Evolutionary conservation across 2,888 invertebrate genomes (phyloP), one percentile per base, ranked within the genome.

Genomic region (Drepanosiphum platanoidis): DNA sequence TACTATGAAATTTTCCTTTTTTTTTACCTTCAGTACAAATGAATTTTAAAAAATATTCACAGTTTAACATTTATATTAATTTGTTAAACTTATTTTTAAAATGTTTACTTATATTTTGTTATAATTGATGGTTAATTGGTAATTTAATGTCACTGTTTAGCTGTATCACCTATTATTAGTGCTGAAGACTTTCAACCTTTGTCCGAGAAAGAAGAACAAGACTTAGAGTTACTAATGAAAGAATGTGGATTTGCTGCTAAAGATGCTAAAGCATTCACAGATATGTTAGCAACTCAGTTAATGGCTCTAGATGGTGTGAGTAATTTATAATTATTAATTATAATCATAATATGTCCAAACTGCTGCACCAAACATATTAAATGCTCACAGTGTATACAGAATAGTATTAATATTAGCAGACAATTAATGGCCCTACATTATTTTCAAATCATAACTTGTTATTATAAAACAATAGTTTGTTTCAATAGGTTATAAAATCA

Each of bases 241-340:
- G 93, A 94, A 87, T 96, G 95, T 89, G 94, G 96, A 89, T 94
- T 94, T 90, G 96, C 95, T n/a, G 95, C 97, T 86, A 94, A 95
- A 88, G 91, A 93, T 89, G 93, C 93, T 18, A 89, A 89, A 87
- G 90, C 91, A 3, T 93, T 93, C 89, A 91, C 92, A 87, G 96
- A 94, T 89, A 94, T 94, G 89, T 91, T 94, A 58, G 95, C 95
- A 5, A 94, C 94, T 89, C 96, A 97, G 89, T 91, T 98, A 82
- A 96, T 96, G 46, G 92, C 94, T 87, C 91, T 97, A 66, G 97
- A 97, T 91, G 95, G 95, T 88, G 94, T 94, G 90, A 89, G 90
- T 88, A 27, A 66, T 78, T 36, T 64, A 0, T 22, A 30, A 34
- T n/a, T n/a, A 79, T 30, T 18, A 30, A 52, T 30, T 30, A 27